phyloP scores from a whole-genome alignment of 1,140 invertebrate genomes.

The Trigoniulus corallinus region DNA sequence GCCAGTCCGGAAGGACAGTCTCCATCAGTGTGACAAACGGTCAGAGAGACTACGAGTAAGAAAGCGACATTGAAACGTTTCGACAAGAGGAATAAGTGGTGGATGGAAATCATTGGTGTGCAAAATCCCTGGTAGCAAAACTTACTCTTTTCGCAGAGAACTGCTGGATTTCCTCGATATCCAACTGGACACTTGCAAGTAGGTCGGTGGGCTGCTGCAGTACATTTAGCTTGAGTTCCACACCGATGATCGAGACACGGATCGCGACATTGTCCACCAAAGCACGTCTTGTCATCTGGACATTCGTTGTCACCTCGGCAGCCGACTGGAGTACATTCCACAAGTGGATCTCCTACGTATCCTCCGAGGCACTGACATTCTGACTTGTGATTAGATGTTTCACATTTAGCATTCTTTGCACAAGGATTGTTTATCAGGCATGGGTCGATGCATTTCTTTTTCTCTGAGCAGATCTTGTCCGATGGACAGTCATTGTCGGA shows the following conservation, averaged over 20 bases:
- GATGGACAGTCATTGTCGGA: constrained; percentile 57
- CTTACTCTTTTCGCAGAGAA: constrained; percentile 23
- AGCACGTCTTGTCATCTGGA: constrained; percentile 66
- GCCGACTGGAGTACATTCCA: constrained; percentile 49
- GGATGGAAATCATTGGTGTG: no score
- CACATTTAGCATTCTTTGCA: constrained; percentile 22
- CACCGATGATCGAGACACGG: constrained; percentile 55
- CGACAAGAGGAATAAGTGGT: no score
- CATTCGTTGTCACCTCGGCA: constrained; percentile 68
- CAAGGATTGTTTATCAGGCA: constrained; percentile 36
- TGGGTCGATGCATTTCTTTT: constrained; percentile 23
- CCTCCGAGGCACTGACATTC: constrained; percentile 64
- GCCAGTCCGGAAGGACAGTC: constrained; percentile 63
- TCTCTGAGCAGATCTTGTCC: constrained; percentile 48
- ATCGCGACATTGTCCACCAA: constrained; percentile 60
- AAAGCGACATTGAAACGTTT: no score
- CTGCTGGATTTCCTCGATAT: constrained; percentile 25
- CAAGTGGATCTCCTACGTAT: constrained; percentile 63
- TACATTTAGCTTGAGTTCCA: constrained; percentile 50
- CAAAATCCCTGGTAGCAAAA: no score
- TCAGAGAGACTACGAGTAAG: constrained; percentile 4
- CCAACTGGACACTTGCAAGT: constrained; percentile 21
- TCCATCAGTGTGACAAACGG: constrained; percentile 54
- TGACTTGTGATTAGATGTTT: constrained; percentile 29
- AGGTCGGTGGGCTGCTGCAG: constrained; percentile 17